phyloP scores from a whole-genome alignment of 2,888 invertebrate species.

The Noctua janthina region DNA sequence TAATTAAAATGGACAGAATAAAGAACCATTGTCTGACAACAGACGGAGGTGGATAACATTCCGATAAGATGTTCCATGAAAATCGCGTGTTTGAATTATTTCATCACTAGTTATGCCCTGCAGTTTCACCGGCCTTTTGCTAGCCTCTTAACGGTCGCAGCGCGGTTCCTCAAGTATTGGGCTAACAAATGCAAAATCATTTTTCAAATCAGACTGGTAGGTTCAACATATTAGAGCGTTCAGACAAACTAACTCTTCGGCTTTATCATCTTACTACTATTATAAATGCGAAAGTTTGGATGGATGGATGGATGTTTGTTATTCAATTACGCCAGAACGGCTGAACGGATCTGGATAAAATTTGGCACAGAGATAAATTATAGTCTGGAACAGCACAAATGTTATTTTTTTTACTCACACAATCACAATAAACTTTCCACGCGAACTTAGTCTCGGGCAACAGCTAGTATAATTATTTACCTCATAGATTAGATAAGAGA shows the following conservation, averaged over 20 bases:
- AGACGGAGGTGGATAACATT: constrained; percentile 40
- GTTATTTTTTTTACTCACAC: too few relatives aligned
- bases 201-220: not conserved
- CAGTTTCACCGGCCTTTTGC: not conserved
- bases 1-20: constrained; percentile 60
- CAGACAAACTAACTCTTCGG: not conserved
- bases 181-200: not conserved
- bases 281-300: too few relatives aligned
- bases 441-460: too few relatives aligned
- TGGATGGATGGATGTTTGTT: too few relatives aligned
- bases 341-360: too few relatives aligned
- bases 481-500: not conserved
- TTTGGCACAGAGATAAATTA: too few relatives aligned
- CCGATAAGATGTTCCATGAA: constrained; percentile 20
- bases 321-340: too few relatives aligned
- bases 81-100: constrained; percentile 33
- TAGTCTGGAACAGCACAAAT: too few relatives aligned
- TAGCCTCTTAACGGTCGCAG: not conserved
- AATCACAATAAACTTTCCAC: too few relatives aligned
- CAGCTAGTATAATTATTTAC: too few relatives aligned
- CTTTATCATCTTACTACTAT: not conserved
- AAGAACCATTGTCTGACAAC: constrained; percentile 58
- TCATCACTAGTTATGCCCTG: constrained; percentile 4
- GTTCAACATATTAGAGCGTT: not conserved
- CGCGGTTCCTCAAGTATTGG: not conserved